Evolutionary conservation across 2,113 vertebrate species (phyloP), one percentile per base, ranked within the genome.

Genomic region (Ailuropoda melanoleuca): DNA sequence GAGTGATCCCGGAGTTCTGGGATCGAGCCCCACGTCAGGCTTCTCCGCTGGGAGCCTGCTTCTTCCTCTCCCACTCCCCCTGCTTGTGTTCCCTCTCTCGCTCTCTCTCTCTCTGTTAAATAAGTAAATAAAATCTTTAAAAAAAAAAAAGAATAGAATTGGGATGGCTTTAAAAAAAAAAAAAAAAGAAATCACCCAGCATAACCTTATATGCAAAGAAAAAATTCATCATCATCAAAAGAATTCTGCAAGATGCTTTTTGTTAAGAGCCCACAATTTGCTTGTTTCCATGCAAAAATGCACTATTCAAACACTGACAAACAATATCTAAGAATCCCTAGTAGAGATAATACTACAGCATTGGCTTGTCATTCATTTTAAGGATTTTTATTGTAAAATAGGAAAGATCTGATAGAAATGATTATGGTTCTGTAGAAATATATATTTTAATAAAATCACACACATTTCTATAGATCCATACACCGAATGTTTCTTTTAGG

Each of bases 351-450:
- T 97, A 88, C 93, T 92, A 96, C 92, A 97, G 83, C 92, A 97
- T 86, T 97, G 97, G 72, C 95, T 84, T 98, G 97, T 97, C 97
- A 98, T 94, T 98, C 97, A 97, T 94, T 96, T 97, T 97, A 97
- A 97, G 80, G 78, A 96, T 88, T 96, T 97, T 93, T 97, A 95
- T 97, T 93, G 68, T 77, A n/a, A 58, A 96, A 95, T 85, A 92
- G 92, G 97, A 94, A 98, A 94, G 64, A 97, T 85, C 84, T 96
- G 97, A 93, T 97, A 94, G 81, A 96, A 98, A 96, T 96, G 14
- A 97, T 96, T 93, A 94, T 90, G 87, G 84, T 81, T 96, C 96
- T 95, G n/a, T 92, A 93, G 92, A 97, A 98, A 98, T 97, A 97
- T 85, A 97, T 90, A 97, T 94, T 97, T 97, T 93, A 95, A 78